Percentiles rank a stretch among this genome's conserved stretches.
Conservation (phyloP, 2,113 vertebrate species). For the Chloroceryle aenea region DNA sequence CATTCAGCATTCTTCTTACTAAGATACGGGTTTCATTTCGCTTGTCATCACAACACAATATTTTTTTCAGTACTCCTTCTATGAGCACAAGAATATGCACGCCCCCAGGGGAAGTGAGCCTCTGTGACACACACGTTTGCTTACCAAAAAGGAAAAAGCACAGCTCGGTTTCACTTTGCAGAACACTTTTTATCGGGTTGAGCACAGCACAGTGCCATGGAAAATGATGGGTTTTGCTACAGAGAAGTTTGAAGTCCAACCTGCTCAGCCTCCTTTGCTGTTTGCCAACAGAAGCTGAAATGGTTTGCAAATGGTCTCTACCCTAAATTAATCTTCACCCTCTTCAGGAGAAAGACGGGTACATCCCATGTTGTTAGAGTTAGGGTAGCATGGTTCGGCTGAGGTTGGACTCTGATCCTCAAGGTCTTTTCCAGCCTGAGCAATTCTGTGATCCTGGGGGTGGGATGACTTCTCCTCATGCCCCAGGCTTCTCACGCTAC, state of each 20-base stretch:
- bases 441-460: neutral
- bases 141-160: neutral
- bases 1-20: neutral
- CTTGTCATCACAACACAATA: neutral
- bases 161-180: neutral
- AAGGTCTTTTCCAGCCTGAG: too few relatives aligned
- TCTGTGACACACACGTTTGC: neutral
- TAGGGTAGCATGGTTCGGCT: too few relatives aligned
- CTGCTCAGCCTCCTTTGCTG: fast-evolving
- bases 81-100: neutral
- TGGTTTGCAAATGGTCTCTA: neutral
- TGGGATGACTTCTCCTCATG: neutral
- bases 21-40: neutral
- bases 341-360: neutral
- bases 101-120: neutral
- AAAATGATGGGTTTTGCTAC: neutral
- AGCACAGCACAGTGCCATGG: neutral
- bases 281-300: neutral
- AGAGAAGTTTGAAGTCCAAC: neutral
- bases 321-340: neutral
- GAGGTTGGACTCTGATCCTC: too few relatives aligned
- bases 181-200: neutral
- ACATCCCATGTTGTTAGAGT: neutral
- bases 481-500: neutral
- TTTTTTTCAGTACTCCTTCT: neutral